Evolutionary conservation across 2,113 vertebrate species (phyloP).

Genomic region (Peromyscus maniculatus): DNA sequence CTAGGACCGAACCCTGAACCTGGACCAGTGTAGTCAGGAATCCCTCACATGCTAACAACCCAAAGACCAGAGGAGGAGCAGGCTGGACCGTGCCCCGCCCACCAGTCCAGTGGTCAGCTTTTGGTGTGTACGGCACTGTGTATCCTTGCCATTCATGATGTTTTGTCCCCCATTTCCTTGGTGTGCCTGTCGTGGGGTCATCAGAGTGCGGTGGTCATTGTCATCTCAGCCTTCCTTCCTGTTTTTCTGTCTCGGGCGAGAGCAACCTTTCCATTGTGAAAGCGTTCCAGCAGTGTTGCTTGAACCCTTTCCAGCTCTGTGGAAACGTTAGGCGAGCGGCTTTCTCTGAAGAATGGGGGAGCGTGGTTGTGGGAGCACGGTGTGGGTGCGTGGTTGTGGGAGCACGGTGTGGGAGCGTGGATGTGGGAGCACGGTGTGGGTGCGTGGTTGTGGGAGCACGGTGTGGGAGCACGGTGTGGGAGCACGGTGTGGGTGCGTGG

Average conservation of each 20-base stretch:
- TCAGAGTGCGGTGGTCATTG: not conserved
- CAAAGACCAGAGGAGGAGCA: not conserved
- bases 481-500: not conserved
- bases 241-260: slow-evolving; percentile 5
- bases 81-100: too few relatives aligned
- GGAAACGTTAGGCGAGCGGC: not conserved
- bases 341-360: slow-evolving; percentile 1
- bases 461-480: not conserved
- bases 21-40: not conserved
- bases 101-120: not conserved
- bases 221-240: slow-evolving; percentile 51
- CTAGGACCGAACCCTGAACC: not conserved
- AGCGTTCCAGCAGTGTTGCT: slow-evolving; percentile 21
- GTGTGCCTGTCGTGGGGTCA: slow-evolving; percentile 9
- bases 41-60: not conserved
- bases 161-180: slow-evolving; percentile 35
- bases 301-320: slow-evolving; percentile 40
- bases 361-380: not conserved
- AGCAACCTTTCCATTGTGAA: slow-evolving; percentile 46
- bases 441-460: not conserved
- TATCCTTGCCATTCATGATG: not conserved
- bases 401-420: not conserved
- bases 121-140: not conserved
- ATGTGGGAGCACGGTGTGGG: too few relatives aligned
- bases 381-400: not conserved